Evolutionary conservation across 2,113 vertebrate genomes (phyloP), one percentile per base, ranked within the genome.

Genomic region (Corythornis vintsioides): DNA sequence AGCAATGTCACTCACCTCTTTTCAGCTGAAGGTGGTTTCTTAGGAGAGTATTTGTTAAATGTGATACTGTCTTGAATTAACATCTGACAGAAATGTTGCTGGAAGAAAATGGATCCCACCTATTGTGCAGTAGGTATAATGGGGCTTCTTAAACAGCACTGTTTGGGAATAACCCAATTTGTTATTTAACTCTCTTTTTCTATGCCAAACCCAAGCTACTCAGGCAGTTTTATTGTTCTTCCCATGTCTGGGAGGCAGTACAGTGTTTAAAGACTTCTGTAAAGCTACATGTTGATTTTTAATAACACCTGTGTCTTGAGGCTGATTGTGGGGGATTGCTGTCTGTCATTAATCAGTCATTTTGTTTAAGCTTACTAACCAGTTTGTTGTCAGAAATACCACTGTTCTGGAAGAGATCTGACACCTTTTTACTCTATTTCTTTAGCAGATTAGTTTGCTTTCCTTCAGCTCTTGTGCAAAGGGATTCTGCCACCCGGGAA

Each of bases 71-170:
- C 72, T 66, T 77, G 71, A 87, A 16, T 83, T 93, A 85, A 73
- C 64, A 31, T 67, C 91, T 77, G 42, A 74, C 53, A 42, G 63
- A 82, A 71, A 60, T 3, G 3, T 11, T 88, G 75, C 72, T 86
- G 78, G 80, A 92, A 83, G 79, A 67, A 88, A 85, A 48, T 61
- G 60, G 79, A 81, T 92, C 89, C 72, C 45, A 60, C 48, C 69
- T 82, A 80, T 79, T 88, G 75, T 86, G 87, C 26, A 75, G 79
- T 79, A 83, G 84, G 64, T 92, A 87, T 89, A 91, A 87, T 70
- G 63, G 60, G 26, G 15, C 67, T 89, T 71, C 90, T 81, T 90
- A 71, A 89, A 77, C 22, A 35, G 59, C 67, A 15, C 0, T 0
- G 10, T 52, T 89, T 89, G 91, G 87, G 81, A 89, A 91, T 92